phyloP scores from a whole-genome alignment of 2,113 vertebrate genomes.

The Phycodurus eques region DNA sequence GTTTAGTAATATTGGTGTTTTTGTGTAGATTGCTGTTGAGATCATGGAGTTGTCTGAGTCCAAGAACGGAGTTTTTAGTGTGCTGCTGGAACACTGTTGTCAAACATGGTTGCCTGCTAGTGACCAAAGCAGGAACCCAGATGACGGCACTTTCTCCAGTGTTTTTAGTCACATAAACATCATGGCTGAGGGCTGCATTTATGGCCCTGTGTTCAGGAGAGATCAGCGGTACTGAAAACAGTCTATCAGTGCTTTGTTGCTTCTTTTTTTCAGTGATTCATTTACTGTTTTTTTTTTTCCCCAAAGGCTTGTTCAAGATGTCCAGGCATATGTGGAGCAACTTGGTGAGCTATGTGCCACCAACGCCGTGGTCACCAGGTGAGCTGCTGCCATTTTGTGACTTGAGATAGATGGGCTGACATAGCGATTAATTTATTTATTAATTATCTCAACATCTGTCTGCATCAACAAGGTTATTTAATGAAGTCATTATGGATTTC shows the following conservation, averaged over 20 bases:
- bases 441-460: no score
- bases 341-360: constrained; percentile 82
- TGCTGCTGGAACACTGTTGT: constrained; percentile 84
- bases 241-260: neutral
- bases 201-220: constrained; percentile 87
- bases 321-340: constrained; percentile 84
- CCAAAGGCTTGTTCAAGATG: constrained; percentile 84
- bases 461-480: no score
- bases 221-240: constrained; percentile 82
- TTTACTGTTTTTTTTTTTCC: constrained; percentile 23
- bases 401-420: neutral
- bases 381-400: constrained; percentile 7
- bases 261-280: neutral
- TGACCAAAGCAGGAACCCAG: constrained; percentile 12
- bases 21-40: constrained; percentile 77
- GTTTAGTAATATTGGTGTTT: neutral
- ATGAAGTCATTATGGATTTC: no score
- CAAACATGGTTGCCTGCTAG: constrained; percentile 76
- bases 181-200: constrained; percentile 83
- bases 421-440: no score
- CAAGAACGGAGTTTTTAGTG: constrained; percentile 87
- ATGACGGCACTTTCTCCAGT: constrained; percentile 62
- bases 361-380: constrained; percentile 73
- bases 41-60: constrained; percentile 84
- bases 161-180: constrained; percentile 79